These are phyloP conservation scores for Polydrusus tereticollis DNA, from an alignment of 2,888 invertebrate species.

Conservation along the genomic window DNA sequence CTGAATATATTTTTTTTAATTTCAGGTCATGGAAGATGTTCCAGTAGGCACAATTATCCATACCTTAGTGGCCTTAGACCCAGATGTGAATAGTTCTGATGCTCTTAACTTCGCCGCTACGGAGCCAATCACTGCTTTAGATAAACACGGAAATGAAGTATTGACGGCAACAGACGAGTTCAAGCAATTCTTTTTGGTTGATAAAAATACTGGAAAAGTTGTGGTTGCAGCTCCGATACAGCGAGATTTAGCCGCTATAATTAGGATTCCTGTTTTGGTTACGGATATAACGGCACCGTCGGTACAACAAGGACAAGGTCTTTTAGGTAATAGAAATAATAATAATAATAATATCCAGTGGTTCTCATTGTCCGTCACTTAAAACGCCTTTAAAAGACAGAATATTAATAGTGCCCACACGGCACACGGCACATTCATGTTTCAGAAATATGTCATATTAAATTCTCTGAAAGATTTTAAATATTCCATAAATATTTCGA, in stretches of 20 bases:
- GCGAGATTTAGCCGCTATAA: constrained; percentile 78
- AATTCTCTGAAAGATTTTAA: too few relatives aligned
- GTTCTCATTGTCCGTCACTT: too few relatives aligned
- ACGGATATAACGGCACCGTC: constrained; percentile 85
- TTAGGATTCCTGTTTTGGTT: constrained; percentile 84
- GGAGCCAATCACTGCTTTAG: constrained; percentile 82
- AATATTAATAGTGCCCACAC: too few relatives aligned
- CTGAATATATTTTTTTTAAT: constrained; percentile 4
- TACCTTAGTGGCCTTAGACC: constrained; percentile 81
- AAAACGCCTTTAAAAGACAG: too few relatives aligned
- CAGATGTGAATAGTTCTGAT: constrained; percentile 80
- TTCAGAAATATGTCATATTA: too few relatives aligned
- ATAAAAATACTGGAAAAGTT: constrained; percentile 74
- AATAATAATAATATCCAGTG: too few relatives aligned
- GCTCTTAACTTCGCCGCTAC: constrained; percentile 78
- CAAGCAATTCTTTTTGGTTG: constrained; percentile 77
- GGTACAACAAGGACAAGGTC: constrained; percentile 73
- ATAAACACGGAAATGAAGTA: constrained; percentile 84
- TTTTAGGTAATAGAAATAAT: constrained; percentile 35
- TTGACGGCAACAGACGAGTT: constrained; percentile 65
- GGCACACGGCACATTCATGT: too few relatives aligned
- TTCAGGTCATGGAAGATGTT: constrained; percentile 82
- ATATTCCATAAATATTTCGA: too few relatives aligned
- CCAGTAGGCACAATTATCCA: constrained; percentile 79
- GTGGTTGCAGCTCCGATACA: constrained; percentile 74